These are phyloP conservation scores for Papilio aristodemus DNA, from an alignment of 1,140 invertebrate genomes.

Conservation along the genomic window DNA sequence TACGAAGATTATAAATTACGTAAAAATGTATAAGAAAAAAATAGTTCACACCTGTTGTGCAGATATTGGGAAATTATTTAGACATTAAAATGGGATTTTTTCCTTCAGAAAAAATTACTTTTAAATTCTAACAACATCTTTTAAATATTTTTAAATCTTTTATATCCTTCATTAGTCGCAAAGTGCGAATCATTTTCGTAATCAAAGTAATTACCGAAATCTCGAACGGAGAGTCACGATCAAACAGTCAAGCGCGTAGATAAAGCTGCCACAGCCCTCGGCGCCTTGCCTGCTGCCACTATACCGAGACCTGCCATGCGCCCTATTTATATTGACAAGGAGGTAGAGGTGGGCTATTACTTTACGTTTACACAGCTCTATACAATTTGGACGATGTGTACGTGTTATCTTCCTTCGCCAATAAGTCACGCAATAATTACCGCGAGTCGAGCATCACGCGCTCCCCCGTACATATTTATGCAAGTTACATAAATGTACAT, in stretches of 20 bases:
- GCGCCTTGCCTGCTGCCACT: slow-evolving; percentile 52
- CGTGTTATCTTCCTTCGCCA: slow-evolving; percentile 75
- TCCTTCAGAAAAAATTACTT: no score
- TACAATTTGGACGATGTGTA: slow-evolving; percentile 55
- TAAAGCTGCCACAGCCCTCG: slow-evolving; percentile 69
- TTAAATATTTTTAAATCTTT: no score
- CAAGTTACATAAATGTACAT: slow-evolving; percentile 61
- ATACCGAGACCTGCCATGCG: slow-evolving; percentile 45
- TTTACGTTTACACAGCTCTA: slow-evolving; percentile 41
- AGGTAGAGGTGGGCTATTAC: background rate
- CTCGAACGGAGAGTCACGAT: slow-evolving; percentile 42
- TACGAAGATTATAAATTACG: no score
- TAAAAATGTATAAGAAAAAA: no score
- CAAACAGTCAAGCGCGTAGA: slow-evolving; percentile 68
- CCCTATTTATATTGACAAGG: background rate
- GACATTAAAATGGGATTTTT: no score
- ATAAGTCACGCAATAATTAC: slow-evolving; percentile 79
- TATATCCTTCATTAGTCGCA: background rate
- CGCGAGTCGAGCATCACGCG: slow-evolving; percentile 66
- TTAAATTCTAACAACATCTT: no score
- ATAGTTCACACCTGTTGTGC: no score
- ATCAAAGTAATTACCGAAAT: slow-evolving; percentile 18
- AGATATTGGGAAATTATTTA: no score
- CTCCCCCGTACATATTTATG: slow-evolving; percentile 71
- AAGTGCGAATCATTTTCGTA: background rate